These are phyloP conservation scores for Trogon surrucura DNA, from an alignment of 2,113 vertebrate species.

Conservation along the genomic window DNA sequence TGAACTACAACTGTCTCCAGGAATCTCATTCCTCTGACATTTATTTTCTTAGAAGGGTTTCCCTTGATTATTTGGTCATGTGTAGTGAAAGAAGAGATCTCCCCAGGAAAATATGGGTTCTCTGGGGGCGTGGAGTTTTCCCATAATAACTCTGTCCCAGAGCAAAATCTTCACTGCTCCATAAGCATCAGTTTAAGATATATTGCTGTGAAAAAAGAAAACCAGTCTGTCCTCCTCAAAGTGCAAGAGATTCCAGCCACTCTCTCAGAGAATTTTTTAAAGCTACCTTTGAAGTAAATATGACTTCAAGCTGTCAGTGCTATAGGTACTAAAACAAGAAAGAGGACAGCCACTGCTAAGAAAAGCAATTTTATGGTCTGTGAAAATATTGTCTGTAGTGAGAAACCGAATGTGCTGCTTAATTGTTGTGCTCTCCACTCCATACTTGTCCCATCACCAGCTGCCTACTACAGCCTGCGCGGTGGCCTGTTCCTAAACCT, in stretches of 20 bases:
- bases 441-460: neutral
- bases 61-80: neutral
- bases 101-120: neutral
- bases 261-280: neutral
- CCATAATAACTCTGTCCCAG: neutral
- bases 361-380: neutral
- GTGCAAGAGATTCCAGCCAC: neutral
- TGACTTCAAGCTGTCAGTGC: neutral
- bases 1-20: neutral
- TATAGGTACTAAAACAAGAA: neutral
- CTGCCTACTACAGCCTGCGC: neutral
- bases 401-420: neutral
- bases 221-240: neutral
- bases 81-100: neutral
- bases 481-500: neutral
- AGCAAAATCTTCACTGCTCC: neutral
- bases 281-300: neutral
- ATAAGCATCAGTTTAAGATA: neutral
- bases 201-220: neutral
- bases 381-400: neutral
- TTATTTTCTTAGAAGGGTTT: neutral
- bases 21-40: neutral
- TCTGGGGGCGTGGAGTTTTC: neutral
- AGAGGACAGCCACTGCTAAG: neutral
- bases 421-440: neutral